Base-by-base conservation (phyloP, 1,140 invertebrate species). In the Pygmarrhopalites habei region DNA sequence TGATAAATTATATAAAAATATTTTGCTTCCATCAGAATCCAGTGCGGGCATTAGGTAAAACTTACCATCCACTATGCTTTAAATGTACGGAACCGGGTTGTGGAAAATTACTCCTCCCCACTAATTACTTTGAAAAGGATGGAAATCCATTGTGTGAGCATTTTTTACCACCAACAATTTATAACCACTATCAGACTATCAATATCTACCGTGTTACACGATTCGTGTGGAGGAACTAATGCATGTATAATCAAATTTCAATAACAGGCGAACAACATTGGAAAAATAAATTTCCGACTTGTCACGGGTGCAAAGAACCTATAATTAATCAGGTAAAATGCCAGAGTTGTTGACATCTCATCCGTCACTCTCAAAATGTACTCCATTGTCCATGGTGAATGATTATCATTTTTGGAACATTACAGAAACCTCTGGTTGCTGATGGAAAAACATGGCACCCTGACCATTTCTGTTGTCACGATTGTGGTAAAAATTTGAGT, bases 51-150 rank as follows among this genome's bases (percentile, higher is more conserved):
- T 25, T 64, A 51, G 60, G 60, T 3, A 62, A 67, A 49, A 28
- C 32, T 47, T 71, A 52, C 47, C 69, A 71, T 58, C 60, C 51
- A 26, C 17, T n/a, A 65, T 83, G 84, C 70, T 86, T 86, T 73
- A 76, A 75, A 15, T 86, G 84, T 74, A 76, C 75, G 26, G 80
- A 83, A 65, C n/a, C n/a, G n/a, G n/a, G n/a, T n/a, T 86, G 85
- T 73, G 77, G 80, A n/a, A 74, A 79, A 26, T 78, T 81, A 62
- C 74, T 86, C 7, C 82, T 82, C 12, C 82, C 83, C 30, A 75
- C 78, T 58, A 84, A 82, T 72, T 86, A 85, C 73, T 86, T 85
- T 68, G 85, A 86, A 71, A 73, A 82, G 30, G 80, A 82, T 62
- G 79, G 79, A 19, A 74, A 76, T 47, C 82, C 83, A 1, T 65